These are phyloP conservation scores for Spea bombifrons DNA, from an alignment of 2,113 vertebrate species.

Conservation along the genomic window DNA sequence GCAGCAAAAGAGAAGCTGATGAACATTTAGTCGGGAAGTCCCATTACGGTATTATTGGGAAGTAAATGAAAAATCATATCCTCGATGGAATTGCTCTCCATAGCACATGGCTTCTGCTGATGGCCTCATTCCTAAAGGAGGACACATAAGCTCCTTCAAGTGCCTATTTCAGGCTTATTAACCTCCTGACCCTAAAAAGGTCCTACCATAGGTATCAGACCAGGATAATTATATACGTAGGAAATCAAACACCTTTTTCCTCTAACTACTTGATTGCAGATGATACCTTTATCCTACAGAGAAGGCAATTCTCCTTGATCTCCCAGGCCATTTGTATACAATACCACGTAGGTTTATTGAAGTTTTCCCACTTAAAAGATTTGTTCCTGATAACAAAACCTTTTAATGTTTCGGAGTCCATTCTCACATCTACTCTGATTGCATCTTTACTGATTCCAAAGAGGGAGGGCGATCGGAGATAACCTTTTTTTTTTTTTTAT, in stretches of 20 bases:
- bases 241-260: not conserved
- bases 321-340: conserved; percentile 11
- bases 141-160: not conserved
- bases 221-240: not conserved
- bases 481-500: conserved; percentile 5
- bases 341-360: not conserved
- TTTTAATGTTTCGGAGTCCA: conserved; percentile 4
- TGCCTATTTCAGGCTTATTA: conserved; percentile 13
- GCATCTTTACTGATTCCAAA: not conserved
- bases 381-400: conserved; percentile 16
- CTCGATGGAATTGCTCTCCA: not conserved
- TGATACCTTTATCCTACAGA: not conserved
- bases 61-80: not conserved
- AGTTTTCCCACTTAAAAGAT: not conserved
- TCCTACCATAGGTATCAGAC: not conserved
- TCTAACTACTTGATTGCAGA: not conserved
- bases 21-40: not conserved
- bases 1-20: not conserved
- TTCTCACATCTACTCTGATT: conserved; percentile 15
- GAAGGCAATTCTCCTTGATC: not conserved
- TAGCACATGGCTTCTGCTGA: not conserved
- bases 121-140: not conserved
- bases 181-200: not conserved
- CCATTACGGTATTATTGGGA: conserved; percentile 5
- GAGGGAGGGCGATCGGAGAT: not conserved